Evolutionary conservation across 2,888 invertebrate genomes (phyloP).

Genomic region (Ophion slaviceki): DNA sequence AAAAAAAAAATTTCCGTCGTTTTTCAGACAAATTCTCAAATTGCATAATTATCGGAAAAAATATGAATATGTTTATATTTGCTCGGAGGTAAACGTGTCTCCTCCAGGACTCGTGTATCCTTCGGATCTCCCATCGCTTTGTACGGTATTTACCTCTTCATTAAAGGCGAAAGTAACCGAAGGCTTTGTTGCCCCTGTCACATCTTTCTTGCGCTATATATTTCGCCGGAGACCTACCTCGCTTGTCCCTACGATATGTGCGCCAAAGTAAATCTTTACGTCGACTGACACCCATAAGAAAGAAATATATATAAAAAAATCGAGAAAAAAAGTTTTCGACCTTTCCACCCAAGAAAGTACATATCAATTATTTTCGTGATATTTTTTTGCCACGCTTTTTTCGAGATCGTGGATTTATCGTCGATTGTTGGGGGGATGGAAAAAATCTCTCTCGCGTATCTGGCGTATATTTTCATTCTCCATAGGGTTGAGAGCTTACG

Average conservation of each 20-base stretch:
- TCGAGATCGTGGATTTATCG: not conserved
- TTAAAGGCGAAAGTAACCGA: slow-evolving; percentile 5
- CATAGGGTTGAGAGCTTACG: not conserved
- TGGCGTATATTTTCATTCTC: not conserved
- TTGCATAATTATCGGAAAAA: too few species aligned
- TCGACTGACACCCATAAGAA: too few species aligned
- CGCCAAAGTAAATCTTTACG: too few species aligned
- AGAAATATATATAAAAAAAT: too few species aligned
- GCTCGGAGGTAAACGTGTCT: not conserved
- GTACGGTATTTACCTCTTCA: not conserved
- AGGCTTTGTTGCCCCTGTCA: slow-evolving; percentile 22
- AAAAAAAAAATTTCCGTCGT: too few species aligned
- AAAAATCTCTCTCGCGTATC: not conserved
- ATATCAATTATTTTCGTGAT: too few species aligned
- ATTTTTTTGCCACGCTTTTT: not conserved
- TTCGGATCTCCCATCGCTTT: not conserved
- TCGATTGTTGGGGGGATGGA: not conserved
- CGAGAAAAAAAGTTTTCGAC: too few species aligned
- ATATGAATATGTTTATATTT: too few species aligned
- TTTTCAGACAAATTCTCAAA: too few species aligned
- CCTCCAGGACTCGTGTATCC: not conserved
- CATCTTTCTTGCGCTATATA: not conserved
- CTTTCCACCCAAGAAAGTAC: too few species aligned
- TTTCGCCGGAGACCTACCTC: not conserved
- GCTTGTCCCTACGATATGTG: too few species aligned